Base-by-base conservation (phyloP, 1,140 invertebrate genomes). In the Samia ricini region DNA sequence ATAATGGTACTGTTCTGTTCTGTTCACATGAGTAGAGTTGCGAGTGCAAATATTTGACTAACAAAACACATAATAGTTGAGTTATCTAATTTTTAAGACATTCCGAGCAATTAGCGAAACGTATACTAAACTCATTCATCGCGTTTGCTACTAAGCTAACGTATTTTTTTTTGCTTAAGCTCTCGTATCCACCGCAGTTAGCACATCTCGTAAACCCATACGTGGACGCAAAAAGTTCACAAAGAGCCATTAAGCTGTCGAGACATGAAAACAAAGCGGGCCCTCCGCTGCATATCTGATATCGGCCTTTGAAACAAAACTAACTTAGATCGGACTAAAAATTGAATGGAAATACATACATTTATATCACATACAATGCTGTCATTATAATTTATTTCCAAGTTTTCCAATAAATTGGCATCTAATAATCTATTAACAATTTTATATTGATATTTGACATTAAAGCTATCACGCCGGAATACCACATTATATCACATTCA, bases 241-340 rank as follows among this genome's bases (percentile, higher is more conserved):
- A 73, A 68, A 64, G 57, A 59, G 64, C 64, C 54, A 69, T 73
- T 71, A 71, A 69, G 63, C 18, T 55, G 55, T 51, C 21, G 59
- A 49, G 66, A 73, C 68, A 71, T 76, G 71, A 73, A 68, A 73
- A 76, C 71, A 71, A 71, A 71, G 56, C 58, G 66, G 60, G 63
- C 36, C 54, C 65, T 64, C 33, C 68, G 21, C 63, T 66, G 71
- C 64, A 68, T 73, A 69, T 76, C 68, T 66, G 61, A 42, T 69
- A 66, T 63, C 57, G 42, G 55, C 18, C 48, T 12, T 12, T 58
- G 55, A 55, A 57, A 51, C 3, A 15, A 42, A 3, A 42, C 10
- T 15, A 42, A 42, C 15, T 15, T 42, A 15, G 33, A 42, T 42
- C n/a, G 33, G 8, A 1, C 33, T 15, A 15, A 42, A 12, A 42